Evolutionary conservation across 2,113 vertebrate genomes (phyloP), one percentile per base, ranked within the genome.

Genomic region (Chloroceryle aenea): DNA sequence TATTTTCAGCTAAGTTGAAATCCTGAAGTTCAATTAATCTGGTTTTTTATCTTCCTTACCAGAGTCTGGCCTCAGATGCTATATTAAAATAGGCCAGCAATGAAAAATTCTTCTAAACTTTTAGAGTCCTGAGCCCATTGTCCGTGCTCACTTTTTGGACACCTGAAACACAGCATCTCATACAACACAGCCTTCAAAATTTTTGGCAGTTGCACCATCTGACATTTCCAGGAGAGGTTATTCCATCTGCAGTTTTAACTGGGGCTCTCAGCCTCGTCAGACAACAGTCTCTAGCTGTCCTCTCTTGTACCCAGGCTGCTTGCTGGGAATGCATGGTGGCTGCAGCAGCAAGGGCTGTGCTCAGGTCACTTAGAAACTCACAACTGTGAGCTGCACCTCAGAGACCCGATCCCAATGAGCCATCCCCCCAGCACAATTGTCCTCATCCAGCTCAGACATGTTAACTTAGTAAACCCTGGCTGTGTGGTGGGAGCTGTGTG

Each of bases 1-100:
- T 91, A 69, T 87, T 95, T 96, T 96, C 36, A 76, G 73, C 32
- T 62, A 66, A 89, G 78, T 62, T 17, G 16, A 93, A 91, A 87
- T 80, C 80, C 58, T 73, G 67, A 55, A 32, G 48, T 87, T 92
- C 73, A 23, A 50, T 73, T 89, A 85, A 93, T 75, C 47, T 82
- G 9, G 10, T 62, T 58, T 58, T 88, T 85, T 89, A 43, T 67
- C 30, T 91, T 85, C 7, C 45, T 91, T 85, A 50, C 17, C 30
- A 73, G 36, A 68, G 5, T 58, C 53, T 80, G 53, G 27, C 75
- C 42, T 85, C 69, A 58, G 36, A 71, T 52, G 18, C 56, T 76
- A 5, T 36, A 53, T 61, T 85, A 61, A 82, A 87, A 66, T 40
- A 72, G n/a, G 3, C 25, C 61, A 89, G 34, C 47, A 87, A 82